Conservation (phyloP, 35 echinoderm and acorn worm genomes). For the Stichopus chloronotus region DNA sequence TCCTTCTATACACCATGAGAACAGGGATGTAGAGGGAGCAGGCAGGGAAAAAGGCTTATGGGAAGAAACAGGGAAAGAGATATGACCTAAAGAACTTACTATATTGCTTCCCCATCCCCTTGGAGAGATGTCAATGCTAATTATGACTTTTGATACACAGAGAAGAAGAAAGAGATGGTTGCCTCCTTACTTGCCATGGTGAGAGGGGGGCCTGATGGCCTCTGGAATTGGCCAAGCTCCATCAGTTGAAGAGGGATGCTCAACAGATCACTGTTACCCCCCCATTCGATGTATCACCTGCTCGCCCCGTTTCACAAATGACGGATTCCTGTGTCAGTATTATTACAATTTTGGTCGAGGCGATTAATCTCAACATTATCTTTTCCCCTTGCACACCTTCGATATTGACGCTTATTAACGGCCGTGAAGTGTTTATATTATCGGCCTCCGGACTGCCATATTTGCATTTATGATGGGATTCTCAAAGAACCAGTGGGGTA, state of each 20-base stretch:
- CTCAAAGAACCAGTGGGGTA: neutral
- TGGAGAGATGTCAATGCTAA: too few species aligned
- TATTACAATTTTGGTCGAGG: constrained; percentile 44
- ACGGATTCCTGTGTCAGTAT: constrained; percentile 38
- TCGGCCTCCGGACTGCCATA: constrained; percentile 10
- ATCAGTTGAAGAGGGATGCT: neutral
- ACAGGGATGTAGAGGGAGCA: too few species aligned
- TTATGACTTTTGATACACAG: too few species aligned
- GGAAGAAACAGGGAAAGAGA: too few species aligned
- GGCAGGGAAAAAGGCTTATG: too few species aligned
- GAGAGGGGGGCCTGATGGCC: neutral
- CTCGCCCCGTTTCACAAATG: constrained; percentile 34
- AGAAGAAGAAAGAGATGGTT: too few species aligned
- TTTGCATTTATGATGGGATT: constrained; percentile 56
- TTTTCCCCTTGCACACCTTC: constrained; percentile 44
- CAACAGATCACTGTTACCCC: constrained; percentile 1
- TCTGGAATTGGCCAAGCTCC: neutral
- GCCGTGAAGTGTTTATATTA: constrained; percentile 42
- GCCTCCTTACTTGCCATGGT: too few species aligned
- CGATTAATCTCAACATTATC: constrained; percentile 39
- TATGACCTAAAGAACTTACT: too few species aligned
- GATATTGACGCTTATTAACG: constrained; percentile 38
- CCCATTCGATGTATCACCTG: constrained; percentile 18
- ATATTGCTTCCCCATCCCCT: too few species aligned
- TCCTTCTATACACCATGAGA: too few species aligned